A percentile compares a stretch with the other conserved stretches of the same genome.
These are phyloP conservation scores for Microvelia longipes DNA, from an alignment of 1,140 invertebrate genomes.

Conservation along the genomic window DNA sequence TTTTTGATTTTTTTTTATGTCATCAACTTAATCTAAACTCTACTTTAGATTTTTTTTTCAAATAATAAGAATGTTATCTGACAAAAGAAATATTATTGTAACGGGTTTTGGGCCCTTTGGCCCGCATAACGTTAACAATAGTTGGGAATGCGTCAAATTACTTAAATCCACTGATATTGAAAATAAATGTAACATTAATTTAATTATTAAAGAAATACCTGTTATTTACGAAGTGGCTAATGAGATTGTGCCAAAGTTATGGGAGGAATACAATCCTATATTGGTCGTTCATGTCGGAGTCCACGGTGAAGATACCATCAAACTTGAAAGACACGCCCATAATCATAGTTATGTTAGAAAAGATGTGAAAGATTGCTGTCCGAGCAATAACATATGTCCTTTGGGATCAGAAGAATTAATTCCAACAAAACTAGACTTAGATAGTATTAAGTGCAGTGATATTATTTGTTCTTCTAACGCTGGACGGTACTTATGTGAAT, in stretches of 20 bases:
- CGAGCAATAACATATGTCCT: not conserved
- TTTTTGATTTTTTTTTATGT: too few relatives aligned
- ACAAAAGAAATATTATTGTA: conserved; percentile 30
- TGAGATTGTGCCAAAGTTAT: conserved; percentile 41
- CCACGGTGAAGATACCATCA: not conserved
- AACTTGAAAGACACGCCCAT: not conserved
- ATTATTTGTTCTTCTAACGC: conserved; percentile 5
- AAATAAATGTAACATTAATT: conserved; percentile 32
- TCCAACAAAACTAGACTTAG: not conserved
- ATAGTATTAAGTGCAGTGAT: not conserved
- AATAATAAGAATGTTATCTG: not conserved
- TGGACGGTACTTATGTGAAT: conserved; percentile 13
- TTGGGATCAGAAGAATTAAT: not conserved
- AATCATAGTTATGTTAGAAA: not conserved
- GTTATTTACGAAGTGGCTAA: conserved; percentile 48
- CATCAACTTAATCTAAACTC: too few relatives aligned
- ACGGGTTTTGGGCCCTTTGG: conserved; percentile 63
- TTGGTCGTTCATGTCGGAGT: conserved; percentile 31
- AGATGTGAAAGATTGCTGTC: not conserved
- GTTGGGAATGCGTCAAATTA: conserved; percentile 56
- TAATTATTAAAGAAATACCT: conserved; percentile 44
- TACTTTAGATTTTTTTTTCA: too few relatives aligned
- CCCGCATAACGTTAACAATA: conserved; percentile 49
- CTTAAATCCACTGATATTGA: conserved; percentile 31
- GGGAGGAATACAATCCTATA: conserved; percentile 44